Evolutionary conservation across 2,113 vertebrate species (phyloP).

Genomic region (Genyomyrus donnyi): DNA sequence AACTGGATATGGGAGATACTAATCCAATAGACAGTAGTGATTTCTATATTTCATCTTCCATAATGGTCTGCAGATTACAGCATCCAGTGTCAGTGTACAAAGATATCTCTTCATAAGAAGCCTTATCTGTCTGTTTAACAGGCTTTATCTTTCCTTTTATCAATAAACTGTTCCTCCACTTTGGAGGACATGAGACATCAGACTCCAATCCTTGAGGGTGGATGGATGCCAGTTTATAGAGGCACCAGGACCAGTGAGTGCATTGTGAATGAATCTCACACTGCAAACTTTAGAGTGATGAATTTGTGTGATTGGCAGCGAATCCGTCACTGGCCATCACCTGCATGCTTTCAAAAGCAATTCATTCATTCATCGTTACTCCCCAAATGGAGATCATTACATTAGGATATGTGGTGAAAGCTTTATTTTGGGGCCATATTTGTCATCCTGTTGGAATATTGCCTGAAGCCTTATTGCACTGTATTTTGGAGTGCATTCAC

Average conservation of each 20-base stretch:
- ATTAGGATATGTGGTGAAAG: background rate
- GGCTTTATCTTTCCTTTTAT: background rate
- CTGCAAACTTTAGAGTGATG: background rate
- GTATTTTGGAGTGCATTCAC: background rate
- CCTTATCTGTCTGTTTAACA: background rate
- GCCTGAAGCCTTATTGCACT: background rate
- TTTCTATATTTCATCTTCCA: background rate
- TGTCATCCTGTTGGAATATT: background rate
- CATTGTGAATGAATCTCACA: background rate
- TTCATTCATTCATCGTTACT: background rate
- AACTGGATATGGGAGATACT: background rate
- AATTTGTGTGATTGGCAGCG: background rate
- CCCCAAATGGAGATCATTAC: background rate
- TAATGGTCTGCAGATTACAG: background rate
- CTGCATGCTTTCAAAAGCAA: background rate
- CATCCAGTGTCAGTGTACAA: background rate
- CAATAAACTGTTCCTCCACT: background rate
- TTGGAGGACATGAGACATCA: background rate
- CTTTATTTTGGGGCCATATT: background rate
- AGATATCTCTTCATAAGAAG: background rate
- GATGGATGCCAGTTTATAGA: background rate
- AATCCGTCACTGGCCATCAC: background rate
- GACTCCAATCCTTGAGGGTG: background rate
- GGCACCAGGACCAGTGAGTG: background rate
- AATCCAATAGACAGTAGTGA: background rate